Evolutionary conservation across 2,113 vertebrate genomes (phyloP).

Genomic region (Podarcis muralis): DNA sequence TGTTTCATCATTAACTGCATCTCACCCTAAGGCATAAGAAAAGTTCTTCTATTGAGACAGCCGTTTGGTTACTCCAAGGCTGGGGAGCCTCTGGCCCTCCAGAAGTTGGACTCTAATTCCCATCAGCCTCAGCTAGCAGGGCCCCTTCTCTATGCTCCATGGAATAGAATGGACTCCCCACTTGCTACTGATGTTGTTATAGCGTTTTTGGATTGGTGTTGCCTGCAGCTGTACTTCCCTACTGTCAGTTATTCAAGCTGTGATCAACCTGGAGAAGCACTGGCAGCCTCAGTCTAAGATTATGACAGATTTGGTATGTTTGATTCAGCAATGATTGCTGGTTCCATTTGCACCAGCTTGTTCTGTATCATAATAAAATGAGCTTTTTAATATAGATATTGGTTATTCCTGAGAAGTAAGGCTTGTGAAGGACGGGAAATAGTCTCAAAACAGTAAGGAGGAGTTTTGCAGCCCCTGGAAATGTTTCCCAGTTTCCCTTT

Average conservation of each 20-base stretch:
- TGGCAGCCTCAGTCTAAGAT: neutral
- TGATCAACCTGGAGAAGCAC: no score
- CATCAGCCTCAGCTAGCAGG: neutral
- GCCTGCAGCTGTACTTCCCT: no score
- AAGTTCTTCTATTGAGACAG: neutral
- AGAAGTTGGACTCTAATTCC: neutral
- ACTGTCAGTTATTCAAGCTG: no score
- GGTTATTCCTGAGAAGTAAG: neutral
- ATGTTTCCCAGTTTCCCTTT: neutral
- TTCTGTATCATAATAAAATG: neutral
- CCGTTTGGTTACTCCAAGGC: no score
- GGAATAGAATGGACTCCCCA: no score
- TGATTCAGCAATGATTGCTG: neutral
- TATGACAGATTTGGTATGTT: neutral
- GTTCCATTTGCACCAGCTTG: neutral
- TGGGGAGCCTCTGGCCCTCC: neutral
- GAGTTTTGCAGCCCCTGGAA: neutral
- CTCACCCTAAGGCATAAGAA: neutral
- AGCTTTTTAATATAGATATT: neutral
- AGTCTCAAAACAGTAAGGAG: neutral
- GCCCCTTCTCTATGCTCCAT: no score
- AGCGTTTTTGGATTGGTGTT: no score
- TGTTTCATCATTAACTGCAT: neutral
- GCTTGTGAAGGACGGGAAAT: neutral
- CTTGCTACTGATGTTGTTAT: no score